A percentile compares a stretch with the other conserved stretches of the same genome.
Conservation (phyloP, 1,140 invertebrate genomes). For the Lasaia peninsularis region DNA sequence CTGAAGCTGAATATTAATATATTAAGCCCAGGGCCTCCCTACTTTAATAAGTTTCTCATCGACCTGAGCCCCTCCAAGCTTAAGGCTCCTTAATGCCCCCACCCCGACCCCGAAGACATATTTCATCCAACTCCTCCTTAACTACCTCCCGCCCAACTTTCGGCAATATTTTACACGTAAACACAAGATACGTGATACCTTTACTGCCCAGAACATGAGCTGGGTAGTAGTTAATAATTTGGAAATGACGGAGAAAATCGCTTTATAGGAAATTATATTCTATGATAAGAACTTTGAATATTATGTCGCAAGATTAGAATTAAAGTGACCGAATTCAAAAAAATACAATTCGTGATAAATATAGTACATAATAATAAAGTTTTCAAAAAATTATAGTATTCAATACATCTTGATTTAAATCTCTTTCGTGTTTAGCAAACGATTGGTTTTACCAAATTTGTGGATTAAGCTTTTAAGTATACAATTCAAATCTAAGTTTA, state of each 20-base stretch:
- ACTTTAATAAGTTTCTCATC: constrained; percentile 55
- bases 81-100: constrained; percentile 61
- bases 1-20: constrained; percentile 20
- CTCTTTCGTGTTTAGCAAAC: too few relatives aligned
- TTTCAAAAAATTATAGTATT: too few relatives aligned
- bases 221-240: constrained; percentile 21
- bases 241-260: constrained; percentile 2
- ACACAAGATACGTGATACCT: constrained; percentile 57
- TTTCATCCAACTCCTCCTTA: constrained; percentile 68
- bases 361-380: too few relatives aligned
- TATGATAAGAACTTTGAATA: not conserved
- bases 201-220: constrained; percentile 20
- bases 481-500: too few relatives aligned
- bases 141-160: constrained; percentile 57
- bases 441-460: too few relatives aligned
- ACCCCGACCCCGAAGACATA: constrained; percentile 58
- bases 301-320: too few relatives aligned
- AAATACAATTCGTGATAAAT: too few relatives aligned
- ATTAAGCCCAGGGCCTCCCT: constrained; percentile 31
- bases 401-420: too few relatives aligned
- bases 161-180: constrained; percentile 64
- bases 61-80: constrained; percentile 46
- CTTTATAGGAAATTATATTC: not conserved
- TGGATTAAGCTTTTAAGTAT: too few relatives aligned
- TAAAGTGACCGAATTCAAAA: too few relatives aligned